Base-by-base conservation (phyloP, 2,113 vertebrate genomes). In the Nyctibius bracteatus region DNA sequence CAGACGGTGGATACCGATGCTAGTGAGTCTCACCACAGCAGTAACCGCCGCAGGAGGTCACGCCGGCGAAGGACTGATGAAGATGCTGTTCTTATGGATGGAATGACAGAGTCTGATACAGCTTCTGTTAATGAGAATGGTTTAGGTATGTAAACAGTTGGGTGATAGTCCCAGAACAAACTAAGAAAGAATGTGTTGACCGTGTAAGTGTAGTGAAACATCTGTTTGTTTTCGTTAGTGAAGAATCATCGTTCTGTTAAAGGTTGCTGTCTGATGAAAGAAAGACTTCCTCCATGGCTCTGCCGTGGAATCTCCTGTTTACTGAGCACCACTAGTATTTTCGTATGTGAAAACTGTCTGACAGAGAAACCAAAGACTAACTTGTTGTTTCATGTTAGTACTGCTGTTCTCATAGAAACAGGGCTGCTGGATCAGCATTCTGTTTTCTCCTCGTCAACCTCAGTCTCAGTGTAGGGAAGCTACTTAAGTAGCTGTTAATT, bases 101-200 rank as follows among this genome's bases (percentile, higher is more conserved):
- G 99, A 84, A 98, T 99, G 98, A 99, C 99, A 94, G 99, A 99
- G 96, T 99, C 99, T 33, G 99, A 99, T 97, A 99, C 99, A 63
- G 97, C 99, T 70, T 99, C 99, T 58, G 98, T 99, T 97, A 99
- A 99, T 96, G 99, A 99, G 97, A 99, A 99, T 93, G 99, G 99
- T 97, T 98, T 99, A 92, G 99, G 99, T 99, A 98, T 96, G 98
- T 97, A 97, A 97, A 91, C 88, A 59, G 49, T 86, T 94, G 86
- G 87, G 52, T 70, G 37, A 62, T 55, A 91, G 90, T 47, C 44
- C 66, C 58, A 46, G 55, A 80, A n/a, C 35, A 55, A 71, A 41
- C 55, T n/a, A 15, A 71, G 58, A 57, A 65, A n/a, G 55, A 44
- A 35, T 11, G 44, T 79, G 79, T 78, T 79, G 61, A 80, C 83